These are phyloP conservation scores for Desmophyllum pertusum DNA, from an alignment of 92 coral and sea anemone species.

Conservation along the genomic window DNA sequence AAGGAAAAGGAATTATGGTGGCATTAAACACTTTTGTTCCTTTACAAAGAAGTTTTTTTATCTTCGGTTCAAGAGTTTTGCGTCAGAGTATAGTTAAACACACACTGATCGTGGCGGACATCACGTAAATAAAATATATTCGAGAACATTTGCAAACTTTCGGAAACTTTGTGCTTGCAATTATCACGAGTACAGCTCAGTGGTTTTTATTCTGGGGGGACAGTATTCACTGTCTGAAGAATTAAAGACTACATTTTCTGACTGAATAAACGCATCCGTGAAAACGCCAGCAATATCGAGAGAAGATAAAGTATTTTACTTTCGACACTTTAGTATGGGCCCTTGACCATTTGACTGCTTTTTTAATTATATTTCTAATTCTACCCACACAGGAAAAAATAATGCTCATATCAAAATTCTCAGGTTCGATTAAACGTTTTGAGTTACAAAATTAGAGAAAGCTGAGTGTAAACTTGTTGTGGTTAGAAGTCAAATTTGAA, in stretches of 20 bases:
- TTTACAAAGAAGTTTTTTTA: not conserved
- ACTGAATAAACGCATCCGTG: slow-evolving; percentile 15
- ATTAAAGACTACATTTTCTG: not conserved
- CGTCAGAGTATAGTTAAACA: slow-evolving; percentile 11
- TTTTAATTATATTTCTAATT: not conserved
- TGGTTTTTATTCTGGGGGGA: not conserved
- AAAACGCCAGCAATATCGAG: not conserved
- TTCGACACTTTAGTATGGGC: not conserved
- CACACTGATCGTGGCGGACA: not conserved
- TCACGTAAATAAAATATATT: not conserved
- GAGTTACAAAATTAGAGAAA: slow-evolving; percentile 35
- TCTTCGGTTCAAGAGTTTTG: slow-evolving; percentile 8
- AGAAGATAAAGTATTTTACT: not conserved
- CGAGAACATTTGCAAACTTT: not conserved
- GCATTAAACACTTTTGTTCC: not conserved
- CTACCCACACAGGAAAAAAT: slow-evolving; percentile 9
- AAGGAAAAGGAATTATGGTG: slow-evolving; percentile 6
- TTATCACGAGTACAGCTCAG: not conserved
- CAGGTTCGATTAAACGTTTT: slow-evolving; percentile 28
- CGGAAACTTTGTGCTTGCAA: not conserved
- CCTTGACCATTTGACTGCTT: not conserved
- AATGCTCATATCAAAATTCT: not conserved
- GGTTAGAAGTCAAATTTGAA: slow-evolving; percentile 9
- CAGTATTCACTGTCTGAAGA: not conserved
- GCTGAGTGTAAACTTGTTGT: slow-evolving; percentile 1